Percentiles rank a stretch among this genome's conserved stretches.
phyloP scores from a whole-genome alignment of 2,888 invertebrate species.

The Lycaena phlaeas region DNA sequence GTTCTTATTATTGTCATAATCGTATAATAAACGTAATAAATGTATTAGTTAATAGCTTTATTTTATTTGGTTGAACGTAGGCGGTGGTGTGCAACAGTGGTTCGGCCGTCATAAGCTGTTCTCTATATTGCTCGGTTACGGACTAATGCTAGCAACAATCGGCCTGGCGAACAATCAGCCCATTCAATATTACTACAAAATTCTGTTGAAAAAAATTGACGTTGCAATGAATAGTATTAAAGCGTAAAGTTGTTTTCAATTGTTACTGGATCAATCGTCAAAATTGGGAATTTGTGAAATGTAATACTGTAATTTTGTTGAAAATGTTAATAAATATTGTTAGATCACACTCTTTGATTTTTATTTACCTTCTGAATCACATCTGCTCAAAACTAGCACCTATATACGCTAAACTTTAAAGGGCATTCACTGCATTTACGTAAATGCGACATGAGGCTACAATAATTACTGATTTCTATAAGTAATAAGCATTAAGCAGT shows the following conservation, averaged over 20 bases:
- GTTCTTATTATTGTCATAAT: too few relatives aligned
- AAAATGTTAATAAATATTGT: neutral
- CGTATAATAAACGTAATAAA: too few relatives aligned
- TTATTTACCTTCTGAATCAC: neutral
- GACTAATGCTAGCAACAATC: slow-evolving; percentile 75
- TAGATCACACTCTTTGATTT: too few relatives aligned
- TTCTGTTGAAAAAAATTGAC: slow-evolving; percentile 61
- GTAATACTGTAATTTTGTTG: too few relatives aligned
- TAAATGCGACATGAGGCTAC: too few relatives aligned
- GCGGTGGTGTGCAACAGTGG: slow-evolving; percentile 68
- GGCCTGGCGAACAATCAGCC: slow-evolving; percentile 77
- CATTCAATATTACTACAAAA: slow-evolving; percentile 75
- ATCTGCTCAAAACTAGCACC: too few relatives aligned
- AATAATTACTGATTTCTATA: too few relatives aligned
- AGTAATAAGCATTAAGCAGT: too few relatives aligned
- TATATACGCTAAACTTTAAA: too few relatives aligned
- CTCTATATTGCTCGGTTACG: slow-evolving; percentile 76
- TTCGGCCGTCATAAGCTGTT: slow-evolving; percentile 73
- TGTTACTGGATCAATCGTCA: neutral
- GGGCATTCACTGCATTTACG: too few relatives aligned
- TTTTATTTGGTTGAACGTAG: too few relatives aligned
- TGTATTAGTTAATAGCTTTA: too few relatives aligned
- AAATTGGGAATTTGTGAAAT: neutral
- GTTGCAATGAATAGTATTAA: slow-evolving; percentile 45
- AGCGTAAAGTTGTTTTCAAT: slow-evolving; percentile 30